Conservation (phyloP, 2,888 invertebrate species). For the Ophion obscuratus region DNA sequence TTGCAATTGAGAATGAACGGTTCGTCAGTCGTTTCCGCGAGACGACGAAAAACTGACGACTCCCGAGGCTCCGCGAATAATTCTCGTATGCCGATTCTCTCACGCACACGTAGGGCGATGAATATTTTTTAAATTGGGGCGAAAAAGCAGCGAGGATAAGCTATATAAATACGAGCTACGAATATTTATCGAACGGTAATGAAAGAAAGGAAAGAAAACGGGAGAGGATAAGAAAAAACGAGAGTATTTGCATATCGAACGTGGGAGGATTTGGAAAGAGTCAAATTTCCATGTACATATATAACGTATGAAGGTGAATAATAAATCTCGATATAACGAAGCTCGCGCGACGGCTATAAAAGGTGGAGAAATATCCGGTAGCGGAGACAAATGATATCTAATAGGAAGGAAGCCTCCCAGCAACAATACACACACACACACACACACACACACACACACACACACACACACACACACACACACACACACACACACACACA, state of each 20-base stretch:
- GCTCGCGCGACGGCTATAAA: slow-evolving; percentile 64
- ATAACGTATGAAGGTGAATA: slow-evolving; percentile 54
- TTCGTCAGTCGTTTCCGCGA: neutral
- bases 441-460: neutral
- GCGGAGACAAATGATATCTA: slow-evolving; percentile 82
- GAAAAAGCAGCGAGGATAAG: neutral
- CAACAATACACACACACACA: slow-evolving; percentile 15
- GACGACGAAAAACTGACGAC: neutral
- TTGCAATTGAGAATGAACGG: neutral
- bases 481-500: too few relatives aligned
- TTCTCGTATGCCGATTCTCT: neutral
- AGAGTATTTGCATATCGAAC: slow-evolving; percentile 40
- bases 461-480: neutral
- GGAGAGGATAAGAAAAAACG: slow-evolving; percentile 32
- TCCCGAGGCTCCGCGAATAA: neutral
- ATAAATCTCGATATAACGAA: slow-evolving; percentile 71
- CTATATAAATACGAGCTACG: neutral
- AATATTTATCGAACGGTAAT: neutral
- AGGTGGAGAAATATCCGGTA: slow-evolving; percentile 77
- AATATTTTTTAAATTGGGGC: neutral
- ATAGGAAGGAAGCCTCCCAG: slow-evolving; percentile 77
- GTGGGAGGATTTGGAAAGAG: slow-evolving; percentile 69
- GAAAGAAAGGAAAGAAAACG: slow-evolving; percentile 14
- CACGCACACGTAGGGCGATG: too few relatives aligned
- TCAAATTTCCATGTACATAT: slow-evolving; percentile 53